phyloP scores from a whole-genome alignment of 1,140 invertebrate species.

The Drosophila asahinai region DNA sequence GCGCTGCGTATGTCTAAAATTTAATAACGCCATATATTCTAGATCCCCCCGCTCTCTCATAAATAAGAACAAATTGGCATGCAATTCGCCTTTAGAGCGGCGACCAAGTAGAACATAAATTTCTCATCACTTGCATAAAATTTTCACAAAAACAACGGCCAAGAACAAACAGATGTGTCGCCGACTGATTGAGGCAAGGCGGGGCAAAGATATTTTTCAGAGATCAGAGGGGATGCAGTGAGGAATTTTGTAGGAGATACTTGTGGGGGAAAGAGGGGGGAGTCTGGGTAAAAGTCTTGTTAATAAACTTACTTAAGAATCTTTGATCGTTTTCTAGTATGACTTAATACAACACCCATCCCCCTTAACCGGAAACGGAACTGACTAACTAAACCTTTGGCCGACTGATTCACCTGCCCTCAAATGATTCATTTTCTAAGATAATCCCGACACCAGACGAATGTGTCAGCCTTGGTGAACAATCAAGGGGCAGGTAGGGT shows the following conservation, averaged over 20 bases:
- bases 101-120: slow-evolving; percentile 71
- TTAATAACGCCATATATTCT: slow-evolving; percentile 61
- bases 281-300: no score
- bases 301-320: no score
- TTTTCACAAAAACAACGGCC: slow-evolving; percentile 71
- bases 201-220: not conserved
- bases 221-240: not conserved
- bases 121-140: slow-evolving; percentile 80
- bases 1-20: slow-evolving; percentile 42
- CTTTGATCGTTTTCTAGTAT: no score
- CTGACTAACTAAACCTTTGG: not conserved
- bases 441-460: not conserved
- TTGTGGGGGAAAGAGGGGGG: not conserved
- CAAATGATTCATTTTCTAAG: not conserved
- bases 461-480: not conserved
- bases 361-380: no score
- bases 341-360: no score
- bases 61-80: slow-evolving; percentile 79
- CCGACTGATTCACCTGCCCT: not conserved
- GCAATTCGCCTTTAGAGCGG: slow-evolving; percentile 67
- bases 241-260: not conserved
- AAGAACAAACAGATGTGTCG: slow-evolving; percentile 73
- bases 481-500: not conserved
- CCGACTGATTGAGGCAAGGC: slow-evolving; percentile 24
- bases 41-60: slow-evolving; percentile 38